These are phyloP conservation scores for Epinotia ramella DNA, from an alignment of 2,888 invertebrate genomes.

Conservation along the genomic window DNA sequence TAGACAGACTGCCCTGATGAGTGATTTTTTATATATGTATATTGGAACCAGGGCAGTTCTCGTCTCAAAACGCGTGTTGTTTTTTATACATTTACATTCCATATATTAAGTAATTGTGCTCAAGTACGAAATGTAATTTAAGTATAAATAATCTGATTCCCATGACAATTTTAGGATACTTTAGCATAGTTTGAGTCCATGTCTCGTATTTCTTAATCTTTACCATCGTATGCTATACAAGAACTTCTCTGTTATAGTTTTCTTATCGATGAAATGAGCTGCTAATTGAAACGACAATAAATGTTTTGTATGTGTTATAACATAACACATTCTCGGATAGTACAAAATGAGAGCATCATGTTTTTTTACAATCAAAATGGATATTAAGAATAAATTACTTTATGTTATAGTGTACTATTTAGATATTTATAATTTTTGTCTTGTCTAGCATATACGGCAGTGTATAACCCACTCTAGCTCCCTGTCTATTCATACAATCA, in stretches of 20 bases:
- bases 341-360: background rate
- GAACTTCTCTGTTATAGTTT: background rate
- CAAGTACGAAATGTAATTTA: slow-evolving; percentile 49
- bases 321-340: slow-evolving; percentile 2
- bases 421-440: background rate
- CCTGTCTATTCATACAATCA: slow-evolving; percentile 26
- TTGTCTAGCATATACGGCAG: slow-evolving; percentile 16
- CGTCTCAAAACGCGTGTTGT: slow-evolving; percentile 25
- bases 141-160: slow-evolving; percentile 36
- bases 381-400: background rate
- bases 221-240: slow-evolving; percentile 6
- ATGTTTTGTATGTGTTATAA: background rate
- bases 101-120: slow-evolving; percentile 38
- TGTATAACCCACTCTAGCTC: slow-evolving; percentile 10
- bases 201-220: slow-evolving; percentile 16
- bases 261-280: background rate
- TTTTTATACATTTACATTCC: slow-evolving; percentile 42
- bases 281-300: background rate
- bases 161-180: slow-evolving; percentile 39
- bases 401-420: background rate
- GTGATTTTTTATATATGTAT: slow-evolving; percentile 42
- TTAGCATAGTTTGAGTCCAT: slow-evolving; percentile 36
- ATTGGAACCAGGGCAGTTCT: slow-evolving; percentile 30
- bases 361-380: background rate
- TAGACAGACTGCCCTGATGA: slow-evolving; percentile 32